These are phyloP conservation scores for Agrotis segetum DNA, from an alignment of 2,888 invertebrate genomes.

Conservation along the genomic window DNA sequence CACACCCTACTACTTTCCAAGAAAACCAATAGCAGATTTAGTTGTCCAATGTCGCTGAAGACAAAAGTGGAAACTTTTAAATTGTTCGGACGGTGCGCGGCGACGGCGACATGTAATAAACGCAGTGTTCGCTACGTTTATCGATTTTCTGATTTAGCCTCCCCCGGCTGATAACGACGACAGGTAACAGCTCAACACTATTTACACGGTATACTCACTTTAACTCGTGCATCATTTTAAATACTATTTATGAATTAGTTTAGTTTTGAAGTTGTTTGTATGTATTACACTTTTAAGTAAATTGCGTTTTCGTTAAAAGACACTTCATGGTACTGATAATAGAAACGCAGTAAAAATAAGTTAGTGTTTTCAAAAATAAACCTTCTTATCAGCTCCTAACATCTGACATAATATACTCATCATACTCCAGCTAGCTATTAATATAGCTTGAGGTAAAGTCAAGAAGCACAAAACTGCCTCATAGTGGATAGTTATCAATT, in stretches of 20 bases:
- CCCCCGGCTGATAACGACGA: conserved; percentile 85
- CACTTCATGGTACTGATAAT: no score
- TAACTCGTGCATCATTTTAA: conserved; percentile 38
- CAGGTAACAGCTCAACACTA: conserved; percentile 75
- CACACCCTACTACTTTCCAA: not conserved
- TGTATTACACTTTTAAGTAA: not conserved
- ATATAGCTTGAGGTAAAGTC: conserved; percentile 13
- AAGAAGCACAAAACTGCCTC: conserved; percentile 35
- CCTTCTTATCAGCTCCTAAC: not conserved
- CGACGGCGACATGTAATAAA: conserved; percentile 74
- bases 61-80: conserved; percentile 74
- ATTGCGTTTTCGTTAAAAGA: not conserved
- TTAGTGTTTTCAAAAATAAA: not conserved
- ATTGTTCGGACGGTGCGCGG: conserved; percentile 68
- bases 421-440: not conserved
- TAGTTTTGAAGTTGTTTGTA: not conserved
- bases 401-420: not conserved
- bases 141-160: conserved; percentile 90
- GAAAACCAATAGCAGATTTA: conserved; percentile 65
- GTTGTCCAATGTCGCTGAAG: conserved; percentile 61
- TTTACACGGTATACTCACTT: conserved; percentile 51
- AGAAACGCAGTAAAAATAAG: not conserved
- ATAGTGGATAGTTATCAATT: conserved; percentile 75
- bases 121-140: conserved; percentile 75
- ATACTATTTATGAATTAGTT: conserved; percentile 29